A percentile compares a stretch with the other conserved stretches of the same genome.
Evolutionary conservation across 2,888 invertebrate species (phyloP).

Genomic region (Sycophila texana): DNA sequence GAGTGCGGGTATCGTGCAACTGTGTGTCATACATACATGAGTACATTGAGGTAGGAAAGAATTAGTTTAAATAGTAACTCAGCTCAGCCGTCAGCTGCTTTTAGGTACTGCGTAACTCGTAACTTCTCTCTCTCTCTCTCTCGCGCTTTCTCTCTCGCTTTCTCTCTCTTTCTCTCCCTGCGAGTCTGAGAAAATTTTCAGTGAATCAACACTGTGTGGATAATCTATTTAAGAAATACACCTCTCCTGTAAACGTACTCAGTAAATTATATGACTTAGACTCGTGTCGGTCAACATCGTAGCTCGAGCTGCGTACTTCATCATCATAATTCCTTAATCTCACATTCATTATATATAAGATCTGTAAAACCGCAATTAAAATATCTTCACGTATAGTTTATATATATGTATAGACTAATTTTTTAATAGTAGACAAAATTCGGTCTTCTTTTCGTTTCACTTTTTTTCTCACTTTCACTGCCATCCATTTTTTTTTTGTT

Average conservation of each 20-base stretch:
- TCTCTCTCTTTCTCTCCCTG: constrained; percentile 10
- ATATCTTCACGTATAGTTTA: constrained; percentile 69
- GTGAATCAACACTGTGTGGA: constrained; percentile 38
- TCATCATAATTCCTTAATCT: constrained; percentile 67
- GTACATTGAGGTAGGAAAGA: constrained; percentile 52
- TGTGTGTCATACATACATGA: constrained; percentile 34
- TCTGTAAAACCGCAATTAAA: constrained; percentile 72
- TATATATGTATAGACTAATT: constrained; percentile 60
- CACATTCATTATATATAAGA: constrained; percentile 69
- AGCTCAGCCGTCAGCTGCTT: neutral
- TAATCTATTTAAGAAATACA: constrained; percentile 51
- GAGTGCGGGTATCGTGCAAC: neutral
- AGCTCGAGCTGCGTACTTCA: constrained; percentile 45
- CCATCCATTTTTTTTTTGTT: constrained; percentile 13
- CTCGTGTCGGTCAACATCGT: constrained; percentile 58
- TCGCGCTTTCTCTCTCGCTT: neutral
- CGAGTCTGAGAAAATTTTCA: constrained; percentile 35
- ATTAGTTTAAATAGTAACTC: constrained; percentile 47
- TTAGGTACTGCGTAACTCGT: neutral
- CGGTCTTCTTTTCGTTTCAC: constrained; percentile 59
- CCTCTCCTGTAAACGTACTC: constrained; percentile 69
- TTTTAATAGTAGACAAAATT: constrained; percentile 68
- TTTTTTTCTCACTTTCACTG: constrained; percentile 32
- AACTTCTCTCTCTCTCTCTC: constrained; percentile 4
- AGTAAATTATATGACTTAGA: constrained; percentile 62